Base-by-base conservation (phyloP, 2,113 vertebrate genomes). In the Oncorhynchus nerka region DNA sequence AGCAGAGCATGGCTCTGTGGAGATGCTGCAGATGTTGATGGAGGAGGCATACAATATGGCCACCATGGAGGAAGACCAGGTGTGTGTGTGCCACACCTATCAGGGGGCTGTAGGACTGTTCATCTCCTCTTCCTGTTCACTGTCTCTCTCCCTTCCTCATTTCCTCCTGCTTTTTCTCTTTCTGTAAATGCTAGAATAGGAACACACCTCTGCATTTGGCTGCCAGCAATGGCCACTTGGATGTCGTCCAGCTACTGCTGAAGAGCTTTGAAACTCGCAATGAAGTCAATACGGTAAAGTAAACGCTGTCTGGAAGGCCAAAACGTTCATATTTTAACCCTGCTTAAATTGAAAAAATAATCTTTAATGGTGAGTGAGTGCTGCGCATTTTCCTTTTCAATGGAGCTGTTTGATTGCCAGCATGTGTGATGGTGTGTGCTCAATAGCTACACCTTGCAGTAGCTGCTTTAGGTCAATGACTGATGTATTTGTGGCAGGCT, bases 161-260 rank as follows among this genome's bases (percentile, higher is more conserved):
- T 59, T 5, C 39, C 39, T 45, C 39, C 39, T 11, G 39, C 8
- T 82, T 79, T 62, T 83, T 81, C 79, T 81, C 83, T 83, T 72
- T 77, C 61, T 83, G 74, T 83, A 51, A 61, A 30, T 68, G 76
- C 84, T 88, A 97, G 96, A 92, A 92, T 12, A 95, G 95, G 75
- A 95, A 96, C 85, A 95, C 95, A 1, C 95, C 97, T 68, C 85
- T 98, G 75, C 96, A 97, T 83, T 93, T 97, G 70, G 94, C 95
- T 83, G 95, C 95, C 34, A 94, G 82, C 87, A 94, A 94, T 24
- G 95, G 95, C 70, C 95, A 97, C 77, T 78, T 79, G 19, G 82
- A 91, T 12, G 91, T 76, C 0, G 67, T 96, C 72, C 85, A 92
- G 68, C 85, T 92, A 81, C 92, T 99, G 32, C 91, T 97, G 62